A percentile compares a stretch with the other conserved stretches of the same genome.
phyloP scores from a whole-genome alignment of 53 echinoderm and acorn worm species.

The Luidia sarsii region DNA sequence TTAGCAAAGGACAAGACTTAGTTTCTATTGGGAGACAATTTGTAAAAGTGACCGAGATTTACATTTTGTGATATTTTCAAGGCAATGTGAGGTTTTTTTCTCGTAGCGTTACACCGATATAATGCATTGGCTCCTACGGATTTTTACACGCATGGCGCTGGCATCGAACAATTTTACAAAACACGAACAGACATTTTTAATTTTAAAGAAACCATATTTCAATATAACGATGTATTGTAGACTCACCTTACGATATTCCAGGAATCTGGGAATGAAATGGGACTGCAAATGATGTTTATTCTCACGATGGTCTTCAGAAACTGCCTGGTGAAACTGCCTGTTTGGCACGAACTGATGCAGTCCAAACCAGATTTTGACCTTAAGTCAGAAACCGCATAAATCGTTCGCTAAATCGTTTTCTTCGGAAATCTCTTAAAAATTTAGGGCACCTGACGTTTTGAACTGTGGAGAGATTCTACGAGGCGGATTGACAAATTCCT shows the following conservation, averaged over 20 bases:
- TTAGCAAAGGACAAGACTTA: background rate
- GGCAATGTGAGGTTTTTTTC: background rate
- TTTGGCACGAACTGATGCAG: slow-evolving; percentile 67
- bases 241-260: background rate
- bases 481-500: no score
- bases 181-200: background rate
- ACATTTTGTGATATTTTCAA: background rate
- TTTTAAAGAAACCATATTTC: no score
- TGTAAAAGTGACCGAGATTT: background rate
- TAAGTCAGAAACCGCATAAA: no score
- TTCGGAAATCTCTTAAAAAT: no score
- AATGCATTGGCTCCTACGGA: no score
- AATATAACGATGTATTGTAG: no score
- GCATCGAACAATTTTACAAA: no score
- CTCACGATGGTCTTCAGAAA: slow-evolving; percentile 85
- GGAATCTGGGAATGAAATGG: no score
- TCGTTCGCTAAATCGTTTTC: no score
- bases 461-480: no score
- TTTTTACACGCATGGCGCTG: no score
- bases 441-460: no score
- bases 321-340: slow-evolving; percentile 65
- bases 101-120: background rate
- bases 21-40: background rate
- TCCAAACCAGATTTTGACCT: background rate
- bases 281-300: slow-evolving; percentile 81